Evolutionary conservation across 2,797 vertebrate species (phyloP).

Genomic region (Epinephelus malabaricus): DNA sequence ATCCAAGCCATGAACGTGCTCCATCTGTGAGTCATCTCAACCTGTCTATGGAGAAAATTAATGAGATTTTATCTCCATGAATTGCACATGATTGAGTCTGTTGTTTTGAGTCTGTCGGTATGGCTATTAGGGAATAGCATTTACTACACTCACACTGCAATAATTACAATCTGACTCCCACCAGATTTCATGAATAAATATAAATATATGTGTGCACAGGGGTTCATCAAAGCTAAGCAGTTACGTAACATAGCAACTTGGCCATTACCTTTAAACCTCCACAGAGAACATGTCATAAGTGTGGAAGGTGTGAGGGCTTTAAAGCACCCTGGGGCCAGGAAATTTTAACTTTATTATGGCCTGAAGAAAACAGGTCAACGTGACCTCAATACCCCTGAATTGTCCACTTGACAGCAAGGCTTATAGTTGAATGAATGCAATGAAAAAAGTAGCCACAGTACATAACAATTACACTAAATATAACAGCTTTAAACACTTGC

Average conservation of each 20-base stretch:
- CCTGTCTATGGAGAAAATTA: no score
- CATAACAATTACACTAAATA: constrained; percentile 71
- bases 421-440: constrained; percentile 64
- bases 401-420: constrained; percentile 58
- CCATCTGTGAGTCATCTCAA: no score
- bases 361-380: constrained; percentile 61
- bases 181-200: not conserved
- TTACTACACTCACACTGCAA: constrained; percentile 9
- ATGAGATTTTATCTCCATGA: no score
- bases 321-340: constrained; percentile 23
- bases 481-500: constrained; percentile 70
- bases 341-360: constrained; percentile 46
- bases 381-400: constrained; percentile 59
- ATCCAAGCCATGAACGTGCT: no score
- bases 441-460: constrained; percentile 47
- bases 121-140: not conserved
- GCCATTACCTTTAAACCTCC: constrained; percentile 39
- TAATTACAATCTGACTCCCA: not conserved
- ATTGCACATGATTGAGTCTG: constrained; percentile 1
- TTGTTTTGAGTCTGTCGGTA: not conserved
- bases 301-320: constrained; percentile 21
- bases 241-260: constrained; percentile 24
- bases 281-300: constrained; percentile 43
- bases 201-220: constrained; percentile 3
- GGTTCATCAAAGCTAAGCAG: constrained; percentile 25